These are phyloP conservation scores for Antechinus stuartii DNA, from an alignment of 2,113 vertebrate species.

Conservation along the genomic window DNA sequence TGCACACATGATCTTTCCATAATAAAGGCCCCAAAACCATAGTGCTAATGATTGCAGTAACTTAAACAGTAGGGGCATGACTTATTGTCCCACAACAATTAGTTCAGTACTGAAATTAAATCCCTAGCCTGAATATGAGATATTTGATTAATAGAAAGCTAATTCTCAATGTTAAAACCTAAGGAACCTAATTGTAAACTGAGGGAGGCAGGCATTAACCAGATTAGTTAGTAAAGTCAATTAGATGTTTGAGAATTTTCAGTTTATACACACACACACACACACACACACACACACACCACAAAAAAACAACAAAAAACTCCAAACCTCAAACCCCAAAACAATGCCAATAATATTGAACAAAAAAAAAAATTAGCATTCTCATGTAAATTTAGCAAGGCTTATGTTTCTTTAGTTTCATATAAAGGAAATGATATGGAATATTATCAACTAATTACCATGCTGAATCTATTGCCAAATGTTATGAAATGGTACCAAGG, in stretches of 20 bases:
- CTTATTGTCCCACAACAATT: conserved; percentile 48
- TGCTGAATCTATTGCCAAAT: conserved; percentile 60
- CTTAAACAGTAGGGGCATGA: conserved; percentile 47
- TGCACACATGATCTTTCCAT: conserved; percentile 60
- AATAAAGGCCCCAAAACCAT: conserved; percentile 59
- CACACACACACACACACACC: no score
- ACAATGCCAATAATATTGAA: conserved; percentile 50
- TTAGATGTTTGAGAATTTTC: conserved; percentile 23
- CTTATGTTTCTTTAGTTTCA: conserved; percentile 29
- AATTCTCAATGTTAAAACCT: conserved; percentile 18
- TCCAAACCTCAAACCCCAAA: background rate
- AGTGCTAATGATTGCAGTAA: conserved; percentile 37
- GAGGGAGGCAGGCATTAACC: background rate
- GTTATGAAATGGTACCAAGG: conserved; percentile 41
- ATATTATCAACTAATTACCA: conserved; percentile 72
- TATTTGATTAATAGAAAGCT: background rate
- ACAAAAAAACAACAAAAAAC: conserved; percentile 33
- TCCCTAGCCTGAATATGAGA: conserved; percentile 40
- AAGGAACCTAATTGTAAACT: conserved; percentile 58
- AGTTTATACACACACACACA: background rate
- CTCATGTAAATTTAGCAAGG: conserved; percentile 44
- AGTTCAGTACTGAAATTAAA: conserved; percentile 34
- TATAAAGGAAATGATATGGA: conserved; percentile 68
- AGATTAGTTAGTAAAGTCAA: conserved; percentile 36
- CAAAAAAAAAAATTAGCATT: conserved; percentile 63